phyloP scores from a whole-genome alignment of 2,113 vertebrate species.

The Sula dactylatra region DNA sequence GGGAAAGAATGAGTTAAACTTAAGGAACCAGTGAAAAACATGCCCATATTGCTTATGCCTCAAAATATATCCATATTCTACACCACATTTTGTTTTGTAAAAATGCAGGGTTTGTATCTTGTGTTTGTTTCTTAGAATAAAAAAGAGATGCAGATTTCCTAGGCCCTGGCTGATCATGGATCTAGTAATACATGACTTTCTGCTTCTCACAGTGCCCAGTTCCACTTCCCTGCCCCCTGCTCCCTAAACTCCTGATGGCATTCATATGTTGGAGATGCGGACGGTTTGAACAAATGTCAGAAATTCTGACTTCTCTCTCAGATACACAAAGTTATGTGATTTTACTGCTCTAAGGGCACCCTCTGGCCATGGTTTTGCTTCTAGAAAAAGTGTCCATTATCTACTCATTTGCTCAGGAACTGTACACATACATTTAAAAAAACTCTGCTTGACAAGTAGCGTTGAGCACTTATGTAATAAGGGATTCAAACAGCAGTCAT shows the following conservation, averaged over 20 bases:
- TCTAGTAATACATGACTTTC: neutral
- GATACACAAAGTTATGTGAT: neutral
- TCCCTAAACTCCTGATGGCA: neutral
- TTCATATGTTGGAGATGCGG: neutral
- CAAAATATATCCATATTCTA: neutral
- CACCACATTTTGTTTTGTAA: neutral
- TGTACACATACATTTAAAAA: neutral
- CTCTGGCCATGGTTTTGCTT: neutral
- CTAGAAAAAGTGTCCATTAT: neutral
- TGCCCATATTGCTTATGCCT: neutral
- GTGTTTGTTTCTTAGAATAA: neutral
- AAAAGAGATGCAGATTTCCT: neutral
- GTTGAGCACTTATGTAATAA: neutral
- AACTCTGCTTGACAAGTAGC: neutral
- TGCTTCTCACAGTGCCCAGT: neutral
- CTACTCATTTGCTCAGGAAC: neutral
- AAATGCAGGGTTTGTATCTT: neutral
- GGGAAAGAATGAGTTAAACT: neutral
- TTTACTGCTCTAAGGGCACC: neutral
- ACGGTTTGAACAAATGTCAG: neutral
- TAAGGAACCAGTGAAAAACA: neutral
- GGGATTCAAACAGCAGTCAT: neutral
- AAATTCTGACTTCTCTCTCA: neutral
- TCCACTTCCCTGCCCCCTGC: neutral
- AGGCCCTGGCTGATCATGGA: neutral